Evolutionary conservation across 2,888 invertebrate genomes (phyloP).

Genomic region (Chalcosyrphus nemorum): DNA sequence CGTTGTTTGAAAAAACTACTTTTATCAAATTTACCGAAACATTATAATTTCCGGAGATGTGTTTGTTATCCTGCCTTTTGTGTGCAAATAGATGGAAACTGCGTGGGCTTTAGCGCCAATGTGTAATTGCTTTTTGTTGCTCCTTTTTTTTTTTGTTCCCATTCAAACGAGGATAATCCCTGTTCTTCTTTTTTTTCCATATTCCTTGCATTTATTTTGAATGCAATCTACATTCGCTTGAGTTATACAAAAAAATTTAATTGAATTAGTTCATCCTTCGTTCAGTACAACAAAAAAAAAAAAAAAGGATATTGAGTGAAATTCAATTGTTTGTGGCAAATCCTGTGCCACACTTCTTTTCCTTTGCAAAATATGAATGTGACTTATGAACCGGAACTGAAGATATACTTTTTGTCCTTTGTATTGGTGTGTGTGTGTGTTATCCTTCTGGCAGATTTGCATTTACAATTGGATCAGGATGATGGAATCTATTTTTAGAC

Average conservation of each 20-base stretch:
- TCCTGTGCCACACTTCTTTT: conserved; percentile 20
- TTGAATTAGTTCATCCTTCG: conserved; percentile 57
- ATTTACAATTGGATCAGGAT: conserved; percentile 52
- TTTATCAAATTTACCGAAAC: conserved; percentile 40
- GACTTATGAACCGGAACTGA: conserved; percentile 25
- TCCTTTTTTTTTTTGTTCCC: too few species aligned
- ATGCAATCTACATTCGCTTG: conserved; percentile 3
- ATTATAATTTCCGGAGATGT: conserved; percentile 57
- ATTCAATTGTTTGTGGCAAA: conserved; percentile 67
- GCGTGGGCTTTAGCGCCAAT: conserved; percentile 60
- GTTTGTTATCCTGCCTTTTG: conserved; percentile 37
- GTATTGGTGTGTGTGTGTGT: neutral
- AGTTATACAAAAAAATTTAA: conserved; percentile 43
- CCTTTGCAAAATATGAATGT: conserved; percentile 39
- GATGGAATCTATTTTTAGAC: conserved; percentile 50
- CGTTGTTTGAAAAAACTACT: conserved; percentile 2
- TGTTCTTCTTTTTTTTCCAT: neutral
- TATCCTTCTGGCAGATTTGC: conserved; percentile 25
- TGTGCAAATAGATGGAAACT: neutral
- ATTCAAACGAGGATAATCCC: conserved; percentile 9
- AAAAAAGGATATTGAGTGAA: conserved; percentile 39
- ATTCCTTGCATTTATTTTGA: neutral
- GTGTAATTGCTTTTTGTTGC: conserved; percentile 48
- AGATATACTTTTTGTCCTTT: conserved; percentile 12
- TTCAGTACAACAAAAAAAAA: neutral